These are phyloP conservation scores for Lasioglossum vierecki DNA, from an alignment of 2,888 invertebrate genomes.

Conservation along the genomic window DNA sequence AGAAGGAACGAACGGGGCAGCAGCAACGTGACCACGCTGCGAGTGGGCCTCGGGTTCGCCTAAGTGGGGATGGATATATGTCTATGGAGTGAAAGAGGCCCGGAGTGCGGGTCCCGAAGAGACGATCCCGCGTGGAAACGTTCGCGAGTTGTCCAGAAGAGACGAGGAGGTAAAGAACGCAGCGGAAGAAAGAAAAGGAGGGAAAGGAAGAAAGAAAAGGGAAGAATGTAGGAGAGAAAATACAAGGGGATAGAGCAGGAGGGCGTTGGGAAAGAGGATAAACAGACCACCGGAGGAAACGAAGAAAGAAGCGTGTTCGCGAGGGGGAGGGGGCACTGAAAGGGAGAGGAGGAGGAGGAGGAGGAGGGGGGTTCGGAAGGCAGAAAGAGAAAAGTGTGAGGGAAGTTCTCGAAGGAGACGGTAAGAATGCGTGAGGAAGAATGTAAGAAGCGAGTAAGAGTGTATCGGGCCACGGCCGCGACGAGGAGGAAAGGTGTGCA, in stretches of 20 bases:
- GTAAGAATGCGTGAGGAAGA: slow-evolving; percentile 65
- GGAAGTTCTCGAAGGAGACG: slow-evolving; percentile 43
- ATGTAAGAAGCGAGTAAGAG: slow-evolving; percentile 57
- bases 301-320: slow-evolving; percentile 44
- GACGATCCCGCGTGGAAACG: slow-evolving; percentile 22
- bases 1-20: slow-evolving; percentile 16
- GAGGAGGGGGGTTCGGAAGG: background rate
- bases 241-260: slow-evolving; percentile 32
- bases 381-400: slow-evolving; percentile 42
- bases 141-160: background rate
- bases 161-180: slow-evolving; percentile 19
- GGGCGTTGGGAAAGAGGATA: background rate
- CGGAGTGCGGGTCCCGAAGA: slow-evolving; percentile 22
- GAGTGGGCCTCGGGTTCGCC: background rate
- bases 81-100: slow-evolving; percentile 51
- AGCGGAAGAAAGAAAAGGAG: background rate
- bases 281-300: slow-evolving; percentile 51
- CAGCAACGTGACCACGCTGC: slow-evolving; percentile 43
- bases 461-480: slow-evolving; percentile 20
- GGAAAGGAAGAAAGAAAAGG: background rate
- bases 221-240: slow-evolving; percentile 15
- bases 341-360: slow-evolving; percentile 7
- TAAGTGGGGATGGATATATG: slow-evolving; percentile 50
- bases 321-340: background rate
- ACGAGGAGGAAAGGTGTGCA: background rate